Evolutionary conservation across 2,888 invertebrate species (phyloP).

Genomic region (Lathronympha strigana): DNA sequence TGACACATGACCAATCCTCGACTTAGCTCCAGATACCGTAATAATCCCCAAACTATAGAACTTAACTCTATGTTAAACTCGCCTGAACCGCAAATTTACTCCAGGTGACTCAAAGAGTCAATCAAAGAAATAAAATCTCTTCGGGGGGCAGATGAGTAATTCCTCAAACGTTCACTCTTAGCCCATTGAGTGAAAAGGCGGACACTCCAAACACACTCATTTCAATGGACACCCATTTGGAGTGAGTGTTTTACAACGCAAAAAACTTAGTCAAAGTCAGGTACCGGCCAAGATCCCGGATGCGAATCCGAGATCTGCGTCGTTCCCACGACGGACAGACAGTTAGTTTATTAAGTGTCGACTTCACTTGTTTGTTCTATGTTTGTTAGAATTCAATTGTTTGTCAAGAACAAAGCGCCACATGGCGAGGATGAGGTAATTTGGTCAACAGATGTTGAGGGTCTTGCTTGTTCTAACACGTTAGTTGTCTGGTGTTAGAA

Average conservation of each 20-base stretch:
- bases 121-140: conserved; percentile 33
- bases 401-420: conserved; percentile 71
- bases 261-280: conserved; percentile 61
- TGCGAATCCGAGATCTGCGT: conserved; percentile 67
- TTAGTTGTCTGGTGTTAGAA: conserved; percentile 45
- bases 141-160: conserved; percentile 52
- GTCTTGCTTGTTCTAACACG: conserved; percentile 47
- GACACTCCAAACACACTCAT: conserved; percentile 59
- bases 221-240: conserved; percentile 70
- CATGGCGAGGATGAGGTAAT: conserved; percentile 58
- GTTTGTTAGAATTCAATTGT: conserved; percentile 53
- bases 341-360: conserved; percentile 70
- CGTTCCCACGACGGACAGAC: conserved; percentile 69
- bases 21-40: too few species aligned
- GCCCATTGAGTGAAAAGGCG: conserved; percentile 53
- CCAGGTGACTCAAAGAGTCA: conserved; percentile 20
- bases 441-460: conserved; percentile 65
- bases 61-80: background rate
- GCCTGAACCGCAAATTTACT: conserved; percentile 1
- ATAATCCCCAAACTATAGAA: background rate
- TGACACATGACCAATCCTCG: too few species aligned
- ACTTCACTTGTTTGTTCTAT: conserved; percentile 66
- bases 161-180: conserved; percentile 47
- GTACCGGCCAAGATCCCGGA: conserved; percentile 78
- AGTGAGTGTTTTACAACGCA: conserved; percentile 75